A percentile compares a stretch with the other conserved stretches of the same genome.
Conservation (phyloP, 2,113 vertebrate genomes). For the Aptenodytes forsteri region DNA sequence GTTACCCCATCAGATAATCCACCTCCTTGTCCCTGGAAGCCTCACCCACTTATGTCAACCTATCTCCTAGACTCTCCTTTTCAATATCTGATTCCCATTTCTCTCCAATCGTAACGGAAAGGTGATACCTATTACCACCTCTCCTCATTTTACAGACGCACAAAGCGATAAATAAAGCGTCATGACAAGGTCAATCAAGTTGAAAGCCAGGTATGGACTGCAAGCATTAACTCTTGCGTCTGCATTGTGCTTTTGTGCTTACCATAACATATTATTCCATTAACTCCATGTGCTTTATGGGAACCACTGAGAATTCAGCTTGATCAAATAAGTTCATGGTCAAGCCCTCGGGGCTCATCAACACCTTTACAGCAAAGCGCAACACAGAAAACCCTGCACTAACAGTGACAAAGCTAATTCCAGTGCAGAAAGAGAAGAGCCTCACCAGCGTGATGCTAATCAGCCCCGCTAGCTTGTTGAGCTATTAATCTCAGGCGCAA, state of each 20-base stretch:
- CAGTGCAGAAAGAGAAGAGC: background rate
- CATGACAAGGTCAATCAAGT: background rate
- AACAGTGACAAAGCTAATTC: background rate
- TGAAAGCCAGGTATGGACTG: background rate
- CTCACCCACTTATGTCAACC: background rate
- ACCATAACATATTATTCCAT: background rate
- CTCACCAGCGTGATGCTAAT: accelerated
- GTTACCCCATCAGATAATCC: background rate
- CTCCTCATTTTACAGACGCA: background rate
- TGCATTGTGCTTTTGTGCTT: background rate
- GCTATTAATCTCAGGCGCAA: background rate
- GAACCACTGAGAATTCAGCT: background rate
- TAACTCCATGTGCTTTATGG: background rate
- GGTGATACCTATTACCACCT: background rate
- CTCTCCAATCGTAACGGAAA: background rate
- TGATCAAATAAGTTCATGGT: background rate
- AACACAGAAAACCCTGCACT: background rate
- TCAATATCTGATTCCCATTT: background rate
- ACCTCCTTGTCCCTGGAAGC: background rate
- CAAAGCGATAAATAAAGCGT: background rate
- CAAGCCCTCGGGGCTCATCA: background rate
- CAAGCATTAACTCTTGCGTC: background rate
- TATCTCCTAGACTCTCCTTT: background rate
- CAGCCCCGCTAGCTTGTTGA: background rate
- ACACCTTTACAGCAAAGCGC: background rate